A percentile compares a stretch with the other conserved stretches of the same genome.
Evolutionary conservation across 2,113 vertebrate species (phyloP).

Genomic region (Phalacrocorax brasilianus): DNA sequence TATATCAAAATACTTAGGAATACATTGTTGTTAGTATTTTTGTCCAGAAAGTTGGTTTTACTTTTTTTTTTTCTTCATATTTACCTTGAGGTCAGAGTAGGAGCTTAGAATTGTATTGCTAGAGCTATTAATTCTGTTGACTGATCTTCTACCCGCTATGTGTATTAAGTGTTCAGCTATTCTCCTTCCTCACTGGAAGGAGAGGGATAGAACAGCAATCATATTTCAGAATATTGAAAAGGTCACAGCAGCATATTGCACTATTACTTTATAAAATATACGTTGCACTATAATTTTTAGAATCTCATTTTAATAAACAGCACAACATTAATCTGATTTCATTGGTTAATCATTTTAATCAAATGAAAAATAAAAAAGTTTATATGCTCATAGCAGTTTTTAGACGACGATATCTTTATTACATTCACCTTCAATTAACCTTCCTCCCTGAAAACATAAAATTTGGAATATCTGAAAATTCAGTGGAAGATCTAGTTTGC

Average conservation of each 20-base stretch:
- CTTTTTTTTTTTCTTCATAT: neutral
- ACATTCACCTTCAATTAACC: neutral
- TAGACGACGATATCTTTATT: neutral
- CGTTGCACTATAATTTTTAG: neutral
- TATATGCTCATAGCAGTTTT: neutral
- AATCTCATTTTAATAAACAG: neutral
- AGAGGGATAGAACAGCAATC: neutral
- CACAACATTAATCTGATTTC: neutral
- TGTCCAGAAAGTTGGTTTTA: neutral
- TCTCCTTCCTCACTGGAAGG: neutral
- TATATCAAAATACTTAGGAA: neutral
- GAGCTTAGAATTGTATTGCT: neutral
- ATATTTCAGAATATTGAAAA: constrained; percentile 38
- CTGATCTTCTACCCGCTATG: neutral
- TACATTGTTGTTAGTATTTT: neutral
- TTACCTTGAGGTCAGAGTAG: neutral
- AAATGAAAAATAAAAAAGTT: neutral
- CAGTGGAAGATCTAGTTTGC: neutral
- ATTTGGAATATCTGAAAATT: neutral
- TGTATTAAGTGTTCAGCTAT: neutral
- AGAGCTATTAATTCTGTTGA: neutral
- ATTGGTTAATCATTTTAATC: neutral
- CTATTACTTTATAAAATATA: neutral
- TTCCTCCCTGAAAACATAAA: rapidly evolving
- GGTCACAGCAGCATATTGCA: neutral